A percentile compares a stretch with the other conserved stretches of the same genome.
Conservation (phyloP, 2,888 invertebrate genomes). For the Syritta pipiens region DNA sequence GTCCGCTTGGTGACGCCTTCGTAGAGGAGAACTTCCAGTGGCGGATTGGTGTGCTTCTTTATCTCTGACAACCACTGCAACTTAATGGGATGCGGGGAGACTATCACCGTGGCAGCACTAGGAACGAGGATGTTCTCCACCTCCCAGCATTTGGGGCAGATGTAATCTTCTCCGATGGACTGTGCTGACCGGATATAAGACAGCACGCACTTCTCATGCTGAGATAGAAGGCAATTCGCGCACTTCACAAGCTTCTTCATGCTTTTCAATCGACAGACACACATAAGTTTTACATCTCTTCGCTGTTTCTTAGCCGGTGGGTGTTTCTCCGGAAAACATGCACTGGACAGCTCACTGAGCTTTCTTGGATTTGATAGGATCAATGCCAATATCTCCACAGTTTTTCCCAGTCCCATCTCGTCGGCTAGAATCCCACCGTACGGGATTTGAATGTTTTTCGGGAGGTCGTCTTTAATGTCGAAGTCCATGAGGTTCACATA, state of each 20-base stretch:
- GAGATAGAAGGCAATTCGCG: slow-evolving; percentile 81
- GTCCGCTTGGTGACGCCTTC: slow-evolving; percentile 76
- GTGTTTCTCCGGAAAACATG: not conserved
- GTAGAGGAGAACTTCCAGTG: slow-evolving; percentile 81
- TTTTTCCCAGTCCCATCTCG: slow-evolving; percentile 91
- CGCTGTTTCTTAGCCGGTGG: slow-evolving; percentile 13
- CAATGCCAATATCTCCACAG: slow-evolving; percentile 86
- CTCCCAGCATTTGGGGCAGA: slow-evolving; percentile 85
- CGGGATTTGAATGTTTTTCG: slow-evolving; percentile 76
- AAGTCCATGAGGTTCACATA: slow-evolving; percentile 74
- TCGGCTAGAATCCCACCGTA: slow-evolving; percentile 88
- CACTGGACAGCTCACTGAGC: slow-evolving; percentile 1
- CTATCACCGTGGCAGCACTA: slow-evolving; percentile 85
- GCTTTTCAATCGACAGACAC: slow-evolving; percentile 27
- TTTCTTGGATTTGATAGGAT: slow-evolving; percentile 81
- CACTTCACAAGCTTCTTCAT: slow-evolving; percentile 80
- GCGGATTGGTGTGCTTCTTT: slow-evolving; percentile 80
- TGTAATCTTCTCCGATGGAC: slow-evolving; percentile 75
- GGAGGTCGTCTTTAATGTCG: slow-evolving; percentile 71
- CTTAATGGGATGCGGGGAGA: slow-evolving; percentile 84
- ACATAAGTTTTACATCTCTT: slow-evolving; percentile 19
- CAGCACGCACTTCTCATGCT: slow-evolving; percentile 84
- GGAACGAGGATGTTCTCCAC: slow-evolving; percentile 70
- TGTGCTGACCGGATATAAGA: slow-evolving; percentile 58
- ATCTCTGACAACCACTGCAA: slow-evolving; percentile 88